phyloP scores from a whole-genome alignment of 2,113 vertebrate genomes.

The Murina feae region DNA sequence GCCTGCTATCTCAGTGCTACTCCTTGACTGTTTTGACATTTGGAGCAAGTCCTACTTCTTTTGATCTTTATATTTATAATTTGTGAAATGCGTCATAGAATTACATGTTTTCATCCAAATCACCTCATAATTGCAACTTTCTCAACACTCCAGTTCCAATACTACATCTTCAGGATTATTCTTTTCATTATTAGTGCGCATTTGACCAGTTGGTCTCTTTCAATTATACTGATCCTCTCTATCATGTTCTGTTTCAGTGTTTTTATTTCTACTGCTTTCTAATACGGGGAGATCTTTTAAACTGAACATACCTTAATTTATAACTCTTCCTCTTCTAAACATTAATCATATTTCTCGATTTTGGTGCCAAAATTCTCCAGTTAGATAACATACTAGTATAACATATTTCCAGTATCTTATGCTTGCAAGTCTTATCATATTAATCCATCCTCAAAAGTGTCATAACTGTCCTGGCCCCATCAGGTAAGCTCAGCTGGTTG shows the following conservation, averaged over 20 bases:
- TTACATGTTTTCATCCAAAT: background rate
- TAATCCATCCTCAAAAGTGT: background rate
- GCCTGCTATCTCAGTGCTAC: accelerated
- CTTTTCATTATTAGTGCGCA: background rate
- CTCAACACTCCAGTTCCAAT: background rate
- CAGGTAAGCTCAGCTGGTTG: background rate
- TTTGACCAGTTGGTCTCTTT: background rate
- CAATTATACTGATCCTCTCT: background rate
- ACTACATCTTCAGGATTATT: background rate
- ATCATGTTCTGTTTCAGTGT: background rate
- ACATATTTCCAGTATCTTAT: background rate
- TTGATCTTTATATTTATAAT: background rate
- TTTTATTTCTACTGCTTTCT: background rate
- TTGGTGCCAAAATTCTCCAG: background rate
- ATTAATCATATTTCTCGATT: background rate
- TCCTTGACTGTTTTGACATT: background rate
- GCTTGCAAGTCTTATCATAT: background rate
- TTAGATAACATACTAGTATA: background rate
- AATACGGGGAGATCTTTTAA: background rate
- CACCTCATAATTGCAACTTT: background rate
- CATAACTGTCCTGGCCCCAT: background rate
- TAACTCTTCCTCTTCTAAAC: background rate
- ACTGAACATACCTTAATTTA: background rate
- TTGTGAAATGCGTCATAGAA: background rate
- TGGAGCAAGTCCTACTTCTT: background rate